phyloP scores from a whole-genome alignment of 2,797 vertebrate species.

The Erethizon dorsatum region DNA sequence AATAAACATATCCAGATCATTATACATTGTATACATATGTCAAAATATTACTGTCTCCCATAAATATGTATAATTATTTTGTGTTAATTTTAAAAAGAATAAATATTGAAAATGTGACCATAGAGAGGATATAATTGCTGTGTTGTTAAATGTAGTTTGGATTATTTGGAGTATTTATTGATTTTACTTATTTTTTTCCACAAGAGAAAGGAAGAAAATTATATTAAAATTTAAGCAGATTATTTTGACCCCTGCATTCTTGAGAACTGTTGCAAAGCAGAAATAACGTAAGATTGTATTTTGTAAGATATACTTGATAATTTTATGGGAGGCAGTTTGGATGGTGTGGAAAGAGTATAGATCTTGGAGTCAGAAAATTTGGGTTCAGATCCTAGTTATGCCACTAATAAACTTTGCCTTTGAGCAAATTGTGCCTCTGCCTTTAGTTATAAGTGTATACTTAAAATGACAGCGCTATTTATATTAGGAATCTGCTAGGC shows the following conservation, averaged over 20 bases:
- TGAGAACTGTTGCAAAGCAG: constrained; percentile 38
- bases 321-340: constrained; percentile 16
- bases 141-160: constrained; percentile 47
- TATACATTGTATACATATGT: background rate
- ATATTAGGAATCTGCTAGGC: constrained; percentile 35
- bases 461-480: constrained; percentile 36
- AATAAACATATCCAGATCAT: background rate
- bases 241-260: background rate
- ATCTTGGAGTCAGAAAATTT: constrained; percentile 53
- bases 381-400: constrained; percentile 8
- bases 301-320: constrained; percentile 17
- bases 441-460: constrained; percentile 63
- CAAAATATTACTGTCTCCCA: background rate
- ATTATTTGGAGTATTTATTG: background rate
- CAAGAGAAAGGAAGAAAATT: constrained; percentile 54
- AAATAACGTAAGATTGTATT: constrained; percentile 43
- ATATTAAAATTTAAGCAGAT: constrained; percentile 49
- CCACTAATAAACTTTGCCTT: background rate
- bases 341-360: constrained; percentile 47
- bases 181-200: background rate
- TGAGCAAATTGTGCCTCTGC: background rate
- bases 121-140: constrained; percentile 30
- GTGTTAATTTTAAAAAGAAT: constrained; percentile 35
- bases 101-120: constrained; percentile 30
- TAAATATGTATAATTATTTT: background rate